These are phyloP conservation scores for Mesocentrotus franciscanus DNA, from an alignment of 53 echinoderm and acorn worm genomes.

Conservation along the genomic window DNA sequence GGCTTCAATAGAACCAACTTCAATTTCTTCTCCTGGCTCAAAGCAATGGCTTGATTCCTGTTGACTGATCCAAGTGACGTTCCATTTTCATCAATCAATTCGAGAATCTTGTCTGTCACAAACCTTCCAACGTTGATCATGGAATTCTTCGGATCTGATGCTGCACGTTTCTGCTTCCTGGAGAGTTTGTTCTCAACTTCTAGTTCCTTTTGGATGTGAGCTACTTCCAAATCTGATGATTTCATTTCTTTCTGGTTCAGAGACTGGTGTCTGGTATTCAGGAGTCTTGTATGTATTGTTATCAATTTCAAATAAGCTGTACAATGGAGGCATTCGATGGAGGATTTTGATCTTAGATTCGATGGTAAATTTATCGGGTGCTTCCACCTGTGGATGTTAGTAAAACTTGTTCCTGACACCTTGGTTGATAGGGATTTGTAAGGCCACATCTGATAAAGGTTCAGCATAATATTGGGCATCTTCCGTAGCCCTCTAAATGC, in stretches of 20 bases:
- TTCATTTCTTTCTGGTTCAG: background rate
- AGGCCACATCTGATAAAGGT: background rate
- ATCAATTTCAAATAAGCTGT: background rate
- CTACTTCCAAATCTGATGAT: background rate
- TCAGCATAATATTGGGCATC: background rate
- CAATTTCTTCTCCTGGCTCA: conserved; percentile 74
- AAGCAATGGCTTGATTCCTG: conserved; percentile 74
- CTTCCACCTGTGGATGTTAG: background rate
- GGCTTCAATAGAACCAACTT: conserved; percentile 89
- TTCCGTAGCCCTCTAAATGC: background rate
- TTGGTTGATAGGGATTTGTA: background rate
- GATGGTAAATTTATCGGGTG: background rate
- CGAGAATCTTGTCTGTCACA: conserved; percentile 79
- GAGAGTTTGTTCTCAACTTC: conserved; percentile 48
- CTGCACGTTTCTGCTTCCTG: conserved; percentile 42
- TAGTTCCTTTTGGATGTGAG: conserved; percentile 60
- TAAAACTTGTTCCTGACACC: background rate
- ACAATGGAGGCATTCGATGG: background rate
- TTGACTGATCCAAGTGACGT: conserved; percentile 67
- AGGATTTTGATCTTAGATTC: background rate
- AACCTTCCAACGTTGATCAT: conserved; percentile 72
- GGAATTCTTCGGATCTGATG: conserved; percentile 42
- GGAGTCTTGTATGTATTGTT: background rate
- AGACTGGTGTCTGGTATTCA: background rate
- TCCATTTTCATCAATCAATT: conserved; percentile 80